A percentile compares a stretch with the other conserved stretches of the same genome.
Conservation (phyloP, 2,797 vertebrate genomes). For the Loris lydekkerianus region DNA sequence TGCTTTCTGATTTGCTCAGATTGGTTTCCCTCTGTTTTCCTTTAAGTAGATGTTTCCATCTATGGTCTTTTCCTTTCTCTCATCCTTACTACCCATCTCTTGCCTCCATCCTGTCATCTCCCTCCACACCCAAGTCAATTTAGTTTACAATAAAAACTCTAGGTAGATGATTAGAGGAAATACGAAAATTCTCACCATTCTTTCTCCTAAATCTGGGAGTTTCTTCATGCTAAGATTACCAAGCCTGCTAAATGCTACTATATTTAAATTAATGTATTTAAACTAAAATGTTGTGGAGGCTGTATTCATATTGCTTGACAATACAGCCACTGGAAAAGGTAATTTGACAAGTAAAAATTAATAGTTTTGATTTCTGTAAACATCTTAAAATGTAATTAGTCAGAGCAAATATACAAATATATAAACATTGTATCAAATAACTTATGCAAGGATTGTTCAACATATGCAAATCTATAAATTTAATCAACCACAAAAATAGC, state of each 20-base stretch:
- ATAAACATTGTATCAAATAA: background rate
- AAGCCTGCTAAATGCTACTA: background rate
- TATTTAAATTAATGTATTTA: slow-evolving; percentile 5
- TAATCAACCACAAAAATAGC: too few species aligned
- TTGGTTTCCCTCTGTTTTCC: slow-evolving; percentile 60
- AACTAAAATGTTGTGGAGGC: background rate
- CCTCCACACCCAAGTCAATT: background rate
- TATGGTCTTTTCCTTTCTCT: background rate
- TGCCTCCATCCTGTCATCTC: background rate
- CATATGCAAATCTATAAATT: too few species aligned
- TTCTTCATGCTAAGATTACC: slow-evolving; percentile 22
- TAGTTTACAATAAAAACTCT: slow-evolving; percentile 32
- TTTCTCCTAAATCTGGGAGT: background rate
- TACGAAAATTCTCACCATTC: background rate
- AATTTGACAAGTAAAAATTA: background rate
- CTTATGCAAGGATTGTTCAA: background rate
- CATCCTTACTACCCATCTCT: background rate
- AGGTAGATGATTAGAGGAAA: background rate
- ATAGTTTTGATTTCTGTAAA: slow-evolving; percentile 6
- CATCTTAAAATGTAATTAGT: background rate
- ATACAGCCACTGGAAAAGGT: background rate
- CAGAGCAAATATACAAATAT: background rate
- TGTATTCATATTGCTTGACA: background rate
- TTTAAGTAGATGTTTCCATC: slow-evolving; percentile 54
- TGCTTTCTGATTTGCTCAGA: slow-evolving; percentile 37